phyloP scores from a whole-genome alignment of 2,888 invertebrate genomes.

The Cheilosia soror region DNA sequence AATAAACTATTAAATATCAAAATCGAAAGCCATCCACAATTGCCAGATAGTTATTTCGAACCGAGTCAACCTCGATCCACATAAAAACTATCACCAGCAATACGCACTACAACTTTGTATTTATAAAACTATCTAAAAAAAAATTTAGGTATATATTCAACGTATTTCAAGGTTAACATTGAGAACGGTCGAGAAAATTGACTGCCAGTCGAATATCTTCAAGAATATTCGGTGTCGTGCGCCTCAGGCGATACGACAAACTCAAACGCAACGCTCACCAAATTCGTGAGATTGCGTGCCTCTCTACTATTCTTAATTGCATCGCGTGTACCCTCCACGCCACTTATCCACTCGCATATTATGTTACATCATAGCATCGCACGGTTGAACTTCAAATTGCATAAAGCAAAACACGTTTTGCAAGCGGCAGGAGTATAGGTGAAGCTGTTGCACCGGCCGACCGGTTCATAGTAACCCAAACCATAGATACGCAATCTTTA shows the following conservation, averaged over 20 bases:
- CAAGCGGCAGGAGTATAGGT: constrained; percentile 5
- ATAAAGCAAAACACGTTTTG: constrained; percentile 59
- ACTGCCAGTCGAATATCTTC: constrained; percentile 31
- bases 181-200: constrained; percentile 59
- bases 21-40: constrained; percentile 49
- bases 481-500: constrained; percentile 1
- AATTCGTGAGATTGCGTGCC: constrained; percentile 8
- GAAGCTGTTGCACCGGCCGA: constrained; percentile 35
- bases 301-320: constrained; percentile 15
- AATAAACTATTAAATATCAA: not conserved
- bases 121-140: not conserved
- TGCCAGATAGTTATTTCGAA: constrained; percentile 22
- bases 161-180: constrained; percentile 63
- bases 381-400: constrained; percentile 67
- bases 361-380: constrained; percentile 59
- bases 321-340: not conserved
- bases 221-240: constrained; percentile 31
- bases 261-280: constrained; percentile 14
- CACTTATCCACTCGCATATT: not conserved
- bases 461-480: constrained; percentile 9
- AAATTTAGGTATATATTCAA: constrained; percentile 5
- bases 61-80: constrained; percentile 51
- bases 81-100: constrained; percentile 28
- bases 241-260: not conserved
- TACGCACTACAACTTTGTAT: not conserved